phyloP scores from a whole-genome alignment of 1,140 invertebrate genomes.

The Lepidostoma basale region DNA sequence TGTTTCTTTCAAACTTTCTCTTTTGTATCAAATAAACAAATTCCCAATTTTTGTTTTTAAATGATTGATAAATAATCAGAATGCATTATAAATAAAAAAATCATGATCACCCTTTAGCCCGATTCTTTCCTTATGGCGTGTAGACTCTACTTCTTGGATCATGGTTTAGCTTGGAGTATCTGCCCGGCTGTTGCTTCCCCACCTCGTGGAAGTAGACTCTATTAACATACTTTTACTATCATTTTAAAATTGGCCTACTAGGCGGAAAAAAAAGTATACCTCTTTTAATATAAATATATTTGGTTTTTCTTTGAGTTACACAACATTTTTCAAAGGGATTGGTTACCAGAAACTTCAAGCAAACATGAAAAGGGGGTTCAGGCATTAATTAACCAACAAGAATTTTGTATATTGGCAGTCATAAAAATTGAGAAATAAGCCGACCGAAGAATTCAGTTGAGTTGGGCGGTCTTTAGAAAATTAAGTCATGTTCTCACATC shows the following conservation, averaged over 20 bases:
- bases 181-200: neutral
- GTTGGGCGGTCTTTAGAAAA: too few relatives aligned
- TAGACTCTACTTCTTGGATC: neutral
- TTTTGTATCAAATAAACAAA: neutral
- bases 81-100: neutral
- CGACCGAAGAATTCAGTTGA: too few relatives aligned
- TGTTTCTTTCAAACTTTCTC: neutral
- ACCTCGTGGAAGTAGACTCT: too few relatives aligned
- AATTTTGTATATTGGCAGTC: too few relatives aligned
- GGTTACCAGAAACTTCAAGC: too few relatives aligned
- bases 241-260: too few relatives aligned
- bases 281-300: neutral
- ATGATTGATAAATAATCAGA: neutral
- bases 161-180: neutral
- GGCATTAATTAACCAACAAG: too few relatives aligned
- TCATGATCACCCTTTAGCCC: neutral
- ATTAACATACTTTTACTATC: too few relatives aligned
- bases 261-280: neutral
- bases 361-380: too few relatives aligned
- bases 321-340: neutral
- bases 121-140: neutral
- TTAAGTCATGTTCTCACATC: too few relatives aligned
- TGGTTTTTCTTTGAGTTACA: neutral
- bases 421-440: too few relatives aligned
- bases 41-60: neutral